Base-by-base conservation (phyloP, 2,797 vertebrate species). In the Rhinoraja longicauda region DNA sequence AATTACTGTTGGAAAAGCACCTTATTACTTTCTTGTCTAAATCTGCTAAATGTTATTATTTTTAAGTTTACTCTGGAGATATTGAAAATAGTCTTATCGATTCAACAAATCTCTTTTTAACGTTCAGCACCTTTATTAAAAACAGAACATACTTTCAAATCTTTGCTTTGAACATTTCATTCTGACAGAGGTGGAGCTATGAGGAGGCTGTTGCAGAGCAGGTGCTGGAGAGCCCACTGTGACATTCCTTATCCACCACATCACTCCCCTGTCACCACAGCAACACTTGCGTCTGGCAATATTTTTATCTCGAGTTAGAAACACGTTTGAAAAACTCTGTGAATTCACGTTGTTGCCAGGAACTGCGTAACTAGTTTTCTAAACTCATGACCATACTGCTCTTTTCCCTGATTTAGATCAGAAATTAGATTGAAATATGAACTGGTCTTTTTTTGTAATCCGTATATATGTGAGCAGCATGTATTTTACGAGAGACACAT, bases 251-350 rank as follows among this genome's bases (percentile, higher is more conserved):
- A 45, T 45, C 36, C 21, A 91, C 10, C 67, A 73, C 88, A 91
- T 91, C 88, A 73, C 88, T 29, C 57, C 59, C 64, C 88, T 72
- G 67, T 91, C 88, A 91, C 64, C 39, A 72, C 19, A 72, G 88
- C 88, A 70, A 91, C 88, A 73, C 39, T 67, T 91, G 19, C 88
- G 10, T 91, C 36, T 90, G 88, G 19, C 64, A 45, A 67, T 91
- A 91, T 91, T 91, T 91, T 91, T 91, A 91, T 72, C 88, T 73
- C 36, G 10, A 73, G 88, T 73, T 72, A 26, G 29, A 86, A 64
- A 72, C 88, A 72, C 36, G 10, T 39, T 73, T 45, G 32, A 72
- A 64, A 72, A 90, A 90, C 70, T 70, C 62, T 6, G 21, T 17
- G 32, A 39, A 90, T 36, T 45, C 88, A 90, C 32, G 8, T 36